Percentiles rank a stretch among this genome's conserved stretches.
Evolutionary conservation across 2,797 vertebrate genomes (phyloP).

Genomic region (Monodelphis domestica): DNA sequence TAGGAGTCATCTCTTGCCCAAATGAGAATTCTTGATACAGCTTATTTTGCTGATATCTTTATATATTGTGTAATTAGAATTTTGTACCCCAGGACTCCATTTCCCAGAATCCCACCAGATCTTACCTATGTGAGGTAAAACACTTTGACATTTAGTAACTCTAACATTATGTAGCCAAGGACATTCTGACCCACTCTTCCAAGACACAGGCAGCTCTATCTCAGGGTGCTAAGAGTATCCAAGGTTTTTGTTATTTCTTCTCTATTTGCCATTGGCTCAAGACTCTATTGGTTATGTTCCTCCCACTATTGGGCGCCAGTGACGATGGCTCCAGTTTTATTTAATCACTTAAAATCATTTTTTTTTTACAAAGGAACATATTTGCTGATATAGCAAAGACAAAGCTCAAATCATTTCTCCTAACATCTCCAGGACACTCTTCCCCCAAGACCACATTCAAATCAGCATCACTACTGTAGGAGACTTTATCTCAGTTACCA

Average conservation of each 20-base stretch:
- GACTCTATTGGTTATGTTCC: neutral
- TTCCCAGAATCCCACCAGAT: too few relatives aligned
- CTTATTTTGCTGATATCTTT: neutral
- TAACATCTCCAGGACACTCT: neutral
- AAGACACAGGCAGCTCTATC: neutral
- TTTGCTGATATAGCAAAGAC: neutral
- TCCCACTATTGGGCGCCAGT: too few relatives aligned
- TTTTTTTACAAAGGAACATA: neutral
- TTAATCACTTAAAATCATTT: neutral
- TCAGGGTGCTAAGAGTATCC: neutral
- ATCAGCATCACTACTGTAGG: neutral
- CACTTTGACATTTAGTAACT: too few relatives aligned
- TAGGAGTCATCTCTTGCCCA: neutral
- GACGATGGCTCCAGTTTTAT: neutral
- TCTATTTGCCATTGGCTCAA: neutral
- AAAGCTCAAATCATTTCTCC: neutral
- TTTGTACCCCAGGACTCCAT: too few relatives aligned
- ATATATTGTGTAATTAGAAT: too few relatives aligned
- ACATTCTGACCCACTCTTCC: too few relatives aligned
- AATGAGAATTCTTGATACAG: neutral
- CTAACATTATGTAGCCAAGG: too few relatives aligned
- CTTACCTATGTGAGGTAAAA: too few relatives aligned
- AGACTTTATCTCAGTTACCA: neutral
- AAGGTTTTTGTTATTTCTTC: neutral
- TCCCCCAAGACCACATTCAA: too few relatives aligned